Evolutionary conservation across 2,888 invertebrate genomes (phyloP), one percentile per base, ranked within the genome.

Genomic region (Coleophora flavipennella): DNA sequence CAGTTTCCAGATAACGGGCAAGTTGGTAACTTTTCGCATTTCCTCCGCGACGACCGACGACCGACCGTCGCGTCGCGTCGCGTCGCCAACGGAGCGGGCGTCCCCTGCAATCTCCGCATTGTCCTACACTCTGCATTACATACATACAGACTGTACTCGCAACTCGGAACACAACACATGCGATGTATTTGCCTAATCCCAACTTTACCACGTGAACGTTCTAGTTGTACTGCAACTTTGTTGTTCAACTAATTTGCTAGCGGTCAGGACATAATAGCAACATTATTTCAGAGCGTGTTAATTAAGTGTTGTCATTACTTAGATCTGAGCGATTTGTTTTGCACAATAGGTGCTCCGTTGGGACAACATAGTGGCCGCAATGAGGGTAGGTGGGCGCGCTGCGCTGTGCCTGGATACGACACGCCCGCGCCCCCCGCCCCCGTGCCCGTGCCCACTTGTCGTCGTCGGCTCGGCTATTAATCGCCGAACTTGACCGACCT

Each of bases 1-100:
- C 63, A 62, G 64, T 63, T 67, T 64, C 56, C 64, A 70, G 73
- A 78, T 76, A 74, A 68, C 71, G 69, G 57, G 55, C 57, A 76
- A 78, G 69, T 77, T 73, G 57, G 59, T 62, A 80, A 81, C 78
- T 80, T 81, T 79, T 77, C 77, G 70, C 78, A 79, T 80, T 79
- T 78, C 68, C 68, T 59, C 60, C 54, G 43, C 44, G 55, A 51
- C 57, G 50, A 20, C 20, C 48, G 55, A n/a, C n/a, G 59, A 53
- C 53, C 55, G 42, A n/a, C n/a, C n/a, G n/a, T n/a, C n/a, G n/a
- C n/a, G n/a, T n/a, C n/a, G n/a, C n/a, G n/a, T n/a, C 20, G 3
- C 20, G 20, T 4, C 20, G 20, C 3, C 20, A 20, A 6, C 3
- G 20, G 6, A 20, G 46, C 43, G 13, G 44, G 47, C 46, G 45